A percentile compares a stretch with the other conserved stretches of the same genome.
Evolutionary conservation across 2,797 vertebrate genomes (phyloP).

Genomic region (Scolopax rusticola): DNA sequence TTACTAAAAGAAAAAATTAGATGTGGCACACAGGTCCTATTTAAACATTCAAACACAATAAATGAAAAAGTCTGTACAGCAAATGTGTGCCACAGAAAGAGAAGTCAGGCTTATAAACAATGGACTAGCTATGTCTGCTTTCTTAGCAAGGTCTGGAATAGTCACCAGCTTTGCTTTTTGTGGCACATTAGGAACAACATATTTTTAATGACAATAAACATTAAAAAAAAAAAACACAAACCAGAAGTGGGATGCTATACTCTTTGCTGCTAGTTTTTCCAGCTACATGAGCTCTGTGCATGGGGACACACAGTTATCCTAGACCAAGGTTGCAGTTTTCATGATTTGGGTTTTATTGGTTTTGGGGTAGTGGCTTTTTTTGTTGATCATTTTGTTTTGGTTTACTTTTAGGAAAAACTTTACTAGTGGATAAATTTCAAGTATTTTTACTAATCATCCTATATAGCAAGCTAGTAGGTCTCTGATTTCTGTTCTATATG

Average conservation of each 20-base stretch:
- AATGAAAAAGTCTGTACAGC: not conserved
- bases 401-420: not conserved
- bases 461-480: not conserved
- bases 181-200: not conserved
- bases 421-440: not conserved
- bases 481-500: not conserved
- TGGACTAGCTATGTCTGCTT: not conserved
- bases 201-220: not conserved
- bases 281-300: not conserved
- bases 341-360: not conserved
- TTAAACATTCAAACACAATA: not conserved
- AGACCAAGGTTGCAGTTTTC: accelerated
- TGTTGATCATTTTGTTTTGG: not conserved
- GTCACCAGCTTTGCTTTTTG: not conserved
- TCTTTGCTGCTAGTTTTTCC: not conserved
- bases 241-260: not conserved
- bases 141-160: not conserved
- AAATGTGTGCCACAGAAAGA: not conserved
- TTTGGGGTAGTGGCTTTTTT: not conserved
- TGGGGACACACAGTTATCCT: accelerated
- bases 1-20: not conserved
- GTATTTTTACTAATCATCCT: not conserved
- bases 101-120: not conserved
- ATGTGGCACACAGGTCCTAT: not conserved
- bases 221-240: not conserved